phyloP scores from a whole-genome alignment of 2,888 invertebrate species.

The Dinocampus coccinellae region DNA sequence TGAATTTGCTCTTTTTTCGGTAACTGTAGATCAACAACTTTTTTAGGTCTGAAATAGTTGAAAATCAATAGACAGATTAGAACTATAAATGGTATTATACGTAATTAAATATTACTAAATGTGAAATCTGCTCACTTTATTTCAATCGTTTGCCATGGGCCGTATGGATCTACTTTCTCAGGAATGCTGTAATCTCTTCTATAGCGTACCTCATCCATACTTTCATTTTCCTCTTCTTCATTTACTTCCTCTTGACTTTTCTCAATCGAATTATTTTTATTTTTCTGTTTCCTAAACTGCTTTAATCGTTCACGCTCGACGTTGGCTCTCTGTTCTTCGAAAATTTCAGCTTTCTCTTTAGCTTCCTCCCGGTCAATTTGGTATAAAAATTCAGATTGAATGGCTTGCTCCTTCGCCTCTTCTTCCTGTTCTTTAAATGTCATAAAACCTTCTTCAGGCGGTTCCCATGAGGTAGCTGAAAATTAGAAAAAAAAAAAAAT shows the following conservation, averaged over 20 bases:
- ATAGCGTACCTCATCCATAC: conserved; percentile 63
- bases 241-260: conserved; percentile 68
- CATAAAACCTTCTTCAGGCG: conserved; percentile 80
- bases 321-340: conserved; percentile 64
- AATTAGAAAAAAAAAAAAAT: conserved; percentile 42
- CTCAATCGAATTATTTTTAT: conserved; percentile 70
- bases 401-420: conserved; percentile 70
- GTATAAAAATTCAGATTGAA: conserved; percentile 69
- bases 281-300: conserved; percentile 67
- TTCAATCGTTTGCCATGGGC: conserved; percentile 81
- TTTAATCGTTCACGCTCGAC: conserved; percentile 59
- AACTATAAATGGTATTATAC: conserved; percentile 25
- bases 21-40: conserved; percentile 78
- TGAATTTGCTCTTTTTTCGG: conserved; percentile 71
- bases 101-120: conserved; percentile 27
- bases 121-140: conserved; percentile 70
- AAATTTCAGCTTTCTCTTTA: conserved; percentile 65
- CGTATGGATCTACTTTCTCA: conserved; percentile 78
- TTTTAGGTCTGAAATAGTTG: conserved; percentile 68
- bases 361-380: conserved; percentile 71
- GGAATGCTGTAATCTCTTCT: conserved; percentile 74
- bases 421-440: conserved; percentile 77
- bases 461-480: conserved; percentile 82
- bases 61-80: conserved; percentile 37
- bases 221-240: conserved; percentile 54